A percentile compares a stretch with the other conserved stretches of the same genome.
Conservation (phyloP, 2,797 vertebrate genomes). For the Brotula barbata region DNA sequence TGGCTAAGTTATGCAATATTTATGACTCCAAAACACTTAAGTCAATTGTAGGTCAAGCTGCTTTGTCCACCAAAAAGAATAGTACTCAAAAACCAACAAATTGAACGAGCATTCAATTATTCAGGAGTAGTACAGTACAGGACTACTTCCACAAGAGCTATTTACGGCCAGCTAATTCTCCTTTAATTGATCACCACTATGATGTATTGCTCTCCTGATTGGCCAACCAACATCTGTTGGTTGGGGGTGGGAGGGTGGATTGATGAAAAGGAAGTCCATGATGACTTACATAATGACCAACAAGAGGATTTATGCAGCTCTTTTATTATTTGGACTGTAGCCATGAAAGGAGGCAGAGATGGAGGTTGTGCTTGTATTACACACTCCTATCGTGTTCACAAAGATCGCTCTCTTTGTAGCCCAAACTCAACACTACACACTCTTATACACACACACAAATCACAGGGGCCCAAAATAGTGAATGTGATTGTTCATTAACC, state of each 20-base stretch:
- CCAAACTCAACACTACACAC: background rate
- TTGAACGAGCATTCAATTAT: too few relatives aligned
- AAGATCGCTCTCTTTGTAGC: conserved; percentile 33
- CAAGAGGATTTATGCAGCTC: conserved; percentile 12
- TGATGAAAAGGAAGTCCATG: background rate
- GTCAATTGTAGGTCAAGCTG: too few relatives aligned
- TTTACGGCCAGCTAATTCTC: too few relatives aligned
- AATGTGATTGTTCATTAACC: conserved; percentile 70
- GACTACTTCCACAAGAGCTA: too few relatives aligned
- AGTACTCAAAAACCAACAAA: too few relatives aligned
- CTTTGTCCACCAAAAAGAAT: too few relatives aligned
- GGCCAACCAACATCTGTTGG: background rate
- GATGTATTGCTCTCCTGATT: too few relatives aligned
- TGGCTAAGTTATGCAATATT: too few relatives aligned
- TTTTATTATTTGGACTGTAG: conserved; percentile 15
- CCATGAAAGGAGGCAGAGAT: conserved; percentile 10
- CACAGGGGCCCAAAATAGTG: conserved; percentile 52
- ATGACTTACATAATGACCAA: background rate
- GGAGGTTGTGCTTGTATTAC: conserved; percentile 21
- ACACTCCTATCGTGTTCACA: conserved; percentile 17
- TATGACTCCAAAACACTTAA: too few relatives aligned
- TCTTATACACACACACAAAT: conserved; percentile 25
- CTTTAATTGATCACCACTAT: too few relatives aligned
- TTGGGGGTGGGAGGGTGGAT: too few relatives aligned
- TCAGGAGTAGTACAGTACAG: too few relatives aligned